Base-by-base conservation (phyloP, 2,113 vertebrate species). In the Sphaerodactylus townsendi region DNA sequence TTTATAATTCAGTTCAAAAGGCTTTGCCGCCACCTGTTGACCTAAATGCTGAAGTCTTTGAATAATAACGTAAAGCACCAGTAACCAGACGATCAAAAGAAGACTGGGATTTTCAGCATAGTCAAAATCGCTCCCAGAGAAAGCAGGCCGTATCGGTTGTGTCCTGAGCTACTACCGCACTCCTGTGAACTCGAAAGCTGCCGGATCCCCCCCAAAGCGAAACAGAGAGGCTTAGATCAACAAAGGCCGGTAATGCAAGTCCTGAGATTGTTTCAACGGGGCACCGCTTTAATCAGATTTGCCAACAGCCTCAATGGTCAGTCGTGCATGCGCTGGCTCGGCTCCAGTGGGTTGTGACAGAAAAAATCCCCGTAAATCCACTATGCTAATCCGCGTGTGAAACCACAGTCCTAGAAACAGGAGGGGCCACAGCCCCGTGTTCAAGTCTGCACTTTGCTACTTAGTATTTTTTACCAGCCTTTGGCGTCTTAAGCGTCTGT, bases 241-340 rank as follows among this genome's bases (percentile, higher is more conserved):
- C 79, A 85, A 79, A 84, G 66, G 68, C 65, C 39, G 1, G 79
- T 82, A 53, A 48, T 86, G 66, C 33, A 89, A 90, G 82, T 56
- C n/a, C 44, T 35, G 2, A 62, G 69, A 50, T 30, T 77, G 65
- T 62, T 25, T 77, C 37, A 50, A 72, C 46, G 35, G 33, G 37
- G 85, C 73, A 72, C 59, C 19, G 66, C 62, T 81, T 88, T 89
- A 89, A 88, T 86, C 85, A 86, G 86, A 86, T 89, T 81, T 83
- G 76, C 72, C 74, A 84, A 87, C 82, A 83, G 76, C 77, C 84
- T 72, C 5, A 69, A 84, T 68, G 87, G 83, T 25, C 75, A 62
- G 3, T 14, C 79, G 83, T 33, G 68, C 82, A 80, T 48, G 71
- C 69, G 81, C 80, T 46, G 83, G 86, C 90, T 85, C 46, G 37